A percentile compares a stretch with the other conserved stretches of the same genome.
These are phyloP conservation scores for Platalea minor DNA, from an alignment of 2,797 vertebrate genomes.

Conservation along the genomic window DNA sequence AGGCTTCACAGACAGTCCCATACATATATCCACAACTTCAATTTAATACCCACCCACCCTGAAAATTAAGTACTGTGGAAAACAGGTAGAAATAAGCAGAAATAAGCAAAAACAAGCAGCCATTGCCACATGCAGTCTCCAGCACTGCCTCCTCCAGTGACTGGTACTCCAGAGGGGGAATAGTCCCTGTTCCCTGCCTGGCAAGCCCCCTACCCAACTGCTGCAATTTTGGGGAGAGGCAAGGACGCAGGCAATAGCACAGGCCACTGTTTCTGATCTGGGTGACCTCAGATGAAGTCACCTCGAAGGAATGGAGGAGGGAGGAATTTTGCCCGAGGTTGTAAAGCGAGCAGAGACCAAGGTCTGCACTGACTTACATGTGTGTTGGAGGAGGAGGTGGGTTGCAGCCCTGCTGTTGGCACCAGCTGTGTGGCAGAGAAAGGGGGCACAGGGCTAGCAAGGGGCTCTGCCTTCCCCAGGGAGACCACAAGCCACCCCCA, in stretches of 20 bases:
- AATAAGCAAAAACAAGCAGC: not conserved
- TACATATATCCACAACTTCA: not conserved
- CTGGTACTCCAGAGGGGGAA: not conserved
- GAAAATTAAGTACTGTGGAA: not conserved
- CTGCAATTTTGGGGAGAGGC: not conserved
- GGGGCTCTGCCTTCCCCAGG: not conserved
- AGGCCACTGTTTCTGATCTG: not conserved
- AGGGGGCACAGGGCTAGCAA: not conserved
- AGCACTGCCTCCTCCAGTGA: not conserved
- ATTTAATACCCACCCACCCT: not conserved
- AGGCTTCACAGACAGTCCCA: not conserved
- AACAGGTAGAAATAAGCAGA: not conserved
- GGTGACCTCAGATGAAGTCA: not conserved
- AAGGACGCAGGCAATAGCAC: not conserved
- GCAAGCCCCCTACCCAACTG: not conserved
- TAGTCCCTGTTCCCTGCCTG: not conserved
- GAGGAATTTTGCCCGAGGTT: not conserved
- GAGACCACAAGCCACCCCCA: not conserved
- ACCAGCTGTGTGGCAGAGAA: not conserved
- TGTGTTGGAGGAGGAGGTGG: not conserved
- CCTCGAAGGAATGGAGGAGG: not conserved
- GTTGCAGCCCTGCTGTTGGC: not conserved
- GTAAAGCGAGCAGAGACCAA: not conserved
- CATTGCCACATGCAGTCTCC: not conserved
- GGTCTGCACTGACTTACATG: fast-evolving